Conservation (phyloP, 2,797 vertebrate genomes). For the Chelon labrosus region DNA sequence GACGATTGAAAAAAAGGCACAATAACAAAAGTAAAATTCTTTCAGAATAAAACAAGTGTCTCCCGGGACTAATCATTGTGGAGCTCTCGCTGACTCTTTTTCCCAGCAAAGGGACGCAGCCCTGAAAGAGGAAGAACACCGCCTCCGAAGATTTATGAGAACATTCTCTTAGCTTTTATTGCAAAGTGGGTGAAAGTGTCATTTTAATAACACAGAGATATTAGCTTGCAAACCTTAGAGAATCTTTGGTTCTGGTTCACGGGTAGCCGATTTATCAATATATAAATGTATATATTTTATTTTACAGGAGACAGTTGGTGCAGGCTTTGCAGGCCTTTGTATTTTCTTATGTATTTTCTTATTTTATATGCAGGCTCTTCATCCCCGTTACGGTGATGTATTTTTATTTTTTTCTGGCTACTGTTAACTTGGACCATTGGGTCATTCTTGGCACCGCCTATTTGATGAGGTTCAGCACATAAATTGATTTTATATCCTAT, state of each 20-base stretch:
- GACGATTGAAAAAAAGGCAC: slow-evolving; percentile 7
- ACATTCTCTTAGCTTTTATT: slow-evolving; percentile 73
- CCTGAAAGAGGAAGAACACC: slow-evolving; percentile 46
- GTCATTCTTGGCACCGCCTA: slow-evolving; percentile 14
- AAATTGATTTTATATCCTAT: slow-evolving; percentile 44
- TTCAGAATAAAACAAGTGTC: slow-evolving; percentile 43
- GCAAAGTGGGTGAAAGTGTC: slow-evolving; percentile 70
- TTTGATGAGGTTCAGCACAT: slow-evolving; percentile 33
- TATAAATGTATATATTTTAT: slow-evolving; percentile 16
- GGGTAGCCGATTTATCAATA: slow-evolving; percentile 45
- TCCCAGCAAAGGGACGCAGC: slow-evolving; percentile 39
- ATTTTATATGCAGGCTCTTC: slow-evolving; percentile 2
- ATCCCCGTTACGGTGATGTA: background rate
- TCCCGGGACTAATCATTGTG: slow-evolving; percentile 42
- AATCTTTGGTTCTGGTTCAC: slow-evolving; percentile 51
- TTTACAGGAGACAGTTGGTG: background rate
- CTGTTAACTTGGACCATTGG: slow-evolving; percentile 12
- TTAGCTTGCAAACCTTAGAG: slow-evolving; percentile 62
- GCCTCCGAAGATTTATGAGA: slow-evolving; percentile 70
- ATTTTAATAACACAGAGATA: slow-evolving; percentile 78
- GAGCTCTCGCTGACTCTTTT: slow-evolving; percentile 39
- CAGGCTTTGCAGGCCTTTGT: background rate
- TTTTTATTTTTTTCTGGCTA: slow-evolving; percentile 6
- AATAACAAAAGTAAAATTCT: slow-evolving; percentile 21
- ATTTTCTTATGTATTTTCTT: background rate